These are phyloP conservation scores for Numenius phaeopus DNA, from an alignment of 2,797 vertebrate species.

Conservation along the genomic window DNA sequence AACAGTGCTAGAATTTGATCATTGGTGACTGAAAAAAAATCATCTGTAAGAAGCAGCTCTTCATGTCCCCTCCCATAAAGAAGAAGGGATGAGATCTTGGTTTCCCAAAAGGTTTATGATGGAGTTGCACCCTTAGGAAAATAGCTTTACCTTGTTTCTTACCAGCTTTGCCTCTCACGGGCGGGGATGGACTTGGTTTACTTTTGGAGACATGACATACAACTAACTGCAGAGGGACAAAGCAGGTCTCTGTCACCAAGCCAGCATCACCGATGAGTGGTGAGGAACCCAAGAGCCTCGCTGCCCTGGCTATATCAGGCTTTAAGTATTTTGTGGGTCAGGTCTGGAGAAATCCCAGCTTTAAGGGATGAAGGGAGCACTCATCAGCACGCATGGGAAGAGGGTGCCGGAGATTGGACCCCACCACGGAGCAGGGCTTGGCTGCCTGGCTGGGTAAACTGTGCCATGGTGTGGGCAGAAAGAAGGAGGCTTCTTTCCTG, in stretches of 20 bases:
- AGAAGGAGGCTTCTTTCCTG: not conserved
- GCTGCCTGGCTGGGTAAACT: not conserved
- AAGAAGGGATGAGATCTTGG: not conserved
- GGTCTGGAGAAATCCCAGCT: not conserved
- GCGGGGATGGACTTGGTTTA: not conserved
- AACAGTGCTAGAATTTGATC: not conserved
- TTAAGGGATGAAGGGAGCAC: not conserved
- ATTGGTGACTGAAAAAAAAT: not conserved
- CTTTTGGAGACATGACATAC: accelerated
- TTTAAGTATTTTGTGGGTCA: not conserved
- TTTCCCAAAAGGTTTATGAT: not conserved
- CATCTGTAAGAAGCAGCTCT: not conserved
- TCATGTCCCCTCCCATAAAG: not conserved
- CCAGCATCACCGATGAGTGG: not conserved
- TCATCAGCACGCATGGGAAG: accelerated
- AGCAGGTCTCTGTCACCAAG: not conserved
- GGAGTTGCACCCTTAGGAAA: not conserved
- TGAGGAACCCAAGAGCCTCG: not conserved
- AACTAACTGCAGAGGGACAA: not conserved
- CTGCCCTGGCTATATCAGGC: not conserved
- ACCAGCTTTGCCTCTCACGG: accelerated
- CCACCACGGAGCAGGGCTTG: not conserved
- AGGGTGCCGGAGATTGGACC: not conserved
- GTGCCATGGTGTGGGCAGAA: not conserved
- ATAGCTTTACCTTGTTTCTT: not conserved